These are phyloP conservation scores for Odontamblyopus rebecca DNA, from an alignment of 2,797 vertebrate species.

Conservation along the genomic window DNA sequence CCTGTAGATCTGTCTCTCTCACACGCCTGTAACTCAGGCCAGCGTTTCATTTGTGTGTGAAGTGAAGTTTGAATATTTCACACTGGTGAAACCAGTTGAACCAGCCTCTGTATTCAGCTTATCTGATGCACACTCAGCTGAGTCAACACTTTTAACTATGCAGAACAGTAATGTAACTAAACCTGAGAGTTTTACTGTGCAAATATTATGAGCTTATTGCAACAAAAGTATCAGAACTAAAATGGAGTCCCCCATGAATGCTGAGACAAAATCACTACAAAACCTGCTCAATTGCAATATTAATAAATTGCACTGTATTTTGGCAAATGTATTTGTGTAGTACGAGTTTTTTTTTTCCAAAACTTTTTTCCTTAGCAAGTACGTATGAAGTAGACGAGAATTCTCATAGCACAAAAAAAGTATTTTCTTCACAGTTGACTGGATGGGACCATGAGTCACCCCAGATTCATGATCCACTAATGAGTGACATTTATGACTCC, in stretches of 20 bases:
- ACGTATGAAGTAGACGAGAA: background rate
- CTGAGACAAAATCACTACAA: background rate
- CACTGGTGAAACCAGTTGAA: slow-evolving; percentile 36
- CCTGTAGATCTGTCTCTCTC: slow-evolving; percentile 20
- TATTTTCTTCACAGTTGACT: background rate
- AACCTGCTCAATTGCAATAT: background rate
- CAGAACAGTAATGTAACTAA: background rate
- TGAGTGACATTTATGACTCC: slow-evolving; percentile 11
- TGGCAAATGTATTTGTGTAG: background rate
- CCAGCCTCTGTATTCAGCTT: slow-evolving; percentile 16
- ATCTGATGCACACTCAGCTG: slow-evolving; percentile 32
- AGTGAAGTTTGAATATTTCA: slow-evolving; percentile 26
- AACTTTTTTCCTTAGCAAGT: background rate
- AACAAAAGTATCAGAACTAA: background rate
- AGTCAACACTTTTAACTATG: slow-evolving; percentile 9
- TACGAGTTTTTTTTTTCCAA: background rate
- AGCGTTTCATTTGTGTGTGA: slow-evolving; percentile 5
- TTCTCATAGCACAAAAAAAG: background rate
- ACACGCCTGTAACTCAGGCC: background rate
- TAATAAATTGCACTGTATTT: background rate
- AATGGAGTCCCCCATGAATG: background rate
- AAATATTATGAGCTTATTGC: no score
- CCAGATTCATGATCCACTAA: background rate
- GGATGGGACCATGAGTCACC: background rate
- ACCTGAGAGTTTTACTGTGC: background rate